phyloP scores from a whole-genome alignment of 2,888 invertebrate species.

The Oeneis ivallda region DNA sequence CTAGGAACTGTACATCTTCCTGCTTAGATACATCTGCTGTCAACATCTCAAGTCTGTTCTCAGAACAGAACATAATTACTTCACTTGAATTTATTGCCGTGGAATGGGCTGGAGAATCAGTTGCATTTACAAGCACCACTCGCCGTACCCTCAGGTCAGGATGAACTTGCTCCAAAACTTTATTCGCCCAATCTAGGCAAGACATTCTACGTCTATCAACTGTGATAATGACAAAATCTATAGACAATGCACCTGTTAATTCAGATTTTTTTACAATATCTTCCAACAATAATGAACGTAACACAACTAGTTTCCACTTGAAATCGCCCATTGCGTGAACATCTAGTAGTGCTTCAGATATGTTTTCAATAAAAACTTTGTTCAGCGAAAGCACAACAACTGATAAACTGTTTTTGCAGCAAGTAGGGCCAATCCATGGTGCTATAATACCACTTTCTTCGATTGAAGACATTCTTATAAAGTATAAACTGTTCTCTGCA shows the following conservation, averaged over 20 bases:
- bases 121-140: slow-evolving; percentile 68
- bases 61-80: slow-evolving; percentile 59
- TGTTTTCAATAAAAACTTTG: slow-evolving; percentile 61
- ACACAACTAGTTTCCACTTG: slow-evolving; percentile 65
- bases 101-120: slow-evolving; percentile 62
- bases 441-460: slow-evolving; percentile 58
- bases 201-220: slow-evolving; percentile 66
- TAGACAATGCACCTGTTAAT: slow-evolving; percentile 62
- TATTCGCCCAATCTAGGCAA: slow-evolving; percentile 69
- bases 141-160: slow-evolving; percentile 67
- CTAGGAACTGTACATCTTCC: slow-evolving; percentile 58
- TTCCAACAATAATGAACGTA: slow-evolving; percentile 61
- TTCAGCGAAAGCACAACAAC: slow-evolving; percentile 67
- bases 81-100: slow-evolving; percentile 69
- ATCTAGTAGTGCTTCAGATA: slow-evolving; percentile 63
- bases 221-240: slow-evolving; percentile 69
- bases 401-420: slow-evolving; percentile 62
- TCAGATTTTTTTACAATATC: slow-evolving; percentile 59
- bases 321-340: slow-evolving; percentile 60
- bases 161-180: slow-evolving; percentile 62
- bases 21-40: slow-evolving; percentile 61
- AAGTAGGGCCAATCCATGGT: slow-evolving; percentile 70
- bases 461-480: slow-evolving; percentile 50
- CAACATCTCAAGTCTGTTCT: slow-evolving; percentile 64
- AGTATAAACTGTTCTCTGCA: background rate